Base-by-base conservation (phyloP, 2,888 invertebrate species). In the Lepidocyrtoides sp. region DNA sequence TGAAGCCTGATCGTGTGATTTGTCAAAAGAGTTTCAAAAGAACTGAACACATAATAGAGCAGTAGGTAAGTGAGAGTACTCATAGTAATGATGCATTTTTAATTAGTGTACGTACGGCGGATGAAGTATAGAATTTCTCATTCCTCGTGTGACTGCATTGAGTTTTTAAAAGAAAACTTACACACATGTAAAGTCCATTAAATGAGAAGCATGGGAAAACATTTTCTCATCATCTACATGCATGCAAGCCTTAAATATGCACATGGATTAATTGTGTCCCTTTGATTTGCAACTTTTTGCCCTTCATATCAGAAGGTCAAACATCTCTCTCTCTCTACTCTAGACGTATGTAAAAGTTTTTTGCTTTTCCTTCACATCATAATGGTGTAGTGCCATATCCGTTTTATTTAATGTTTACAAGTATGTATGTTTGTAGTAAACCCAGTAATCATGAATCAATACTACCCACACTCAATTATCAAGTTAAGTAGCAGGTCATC, bases 201-300 rank as follows among this genome's bases (percentile, higher is more conserved):
- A 63, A 3, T 20, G 44, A 44, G n/a, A 72, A 10, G 23, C 29
- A 17, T 20, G 36, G 32, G 10, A 54, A 7, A 44, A 63, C 8
- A 29, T 51, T 84, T 84, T 84, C 84, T 36, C 84, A 84, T 72
- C 44, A 29, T 69, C 54, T 72, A 36, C 3, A 7, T 17, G 20
- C 5, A 26, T n/a, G 17, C 23, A 2, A 14, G 12, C 44, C 1
- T 72, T 1, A 36, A 36, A 36, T 17, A 17, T 36, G 14, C 69
- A 69, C 1, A 36, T 4, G 4, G 48, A 12, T 12, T 12, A 8
- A n/a, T 2, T 17, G 3, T 54, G 51, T 54, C n/a, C 14, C 14
- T 54, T n/a, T 3, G 14, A n/a, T 54, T 54, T 54, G 17, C 7
- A n/a, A 36, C 2, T 36, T 36, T 32, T 26, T 60, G 8, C 60